A percentile compares a stretch with the other conserved stretches of the same genome.
Evolutionary conservation across 2,888 invertebrate species (phyloP).

Genomic region (Meloe dianella): DNA sequence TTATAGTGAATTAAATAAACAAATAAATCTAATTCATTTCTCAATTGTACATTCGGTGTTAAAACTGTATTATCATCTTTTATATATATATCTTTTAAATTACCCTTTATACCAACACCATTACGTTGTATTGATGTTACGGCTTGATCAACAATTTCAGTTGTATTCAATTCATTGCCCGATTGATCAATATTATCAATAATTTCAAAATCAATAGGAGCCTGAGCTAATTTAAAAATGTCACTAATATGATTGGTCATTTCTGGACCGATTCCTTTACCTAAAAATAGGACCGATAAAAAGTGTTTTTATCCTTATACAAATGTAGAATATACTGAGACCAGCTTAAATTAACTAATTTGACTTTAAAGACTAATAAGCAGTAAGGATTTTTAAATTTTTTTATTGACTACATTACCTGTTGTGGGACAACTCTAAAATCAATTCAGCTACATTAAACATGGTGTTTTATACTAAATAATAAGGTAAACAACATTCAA

Average conservation of each 20-base stretch:
- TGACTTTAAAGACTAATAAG: too few species aligned
- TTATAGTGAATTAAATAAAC: conserved; percentile 64
- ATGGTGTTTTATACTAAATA: too few species aligned
- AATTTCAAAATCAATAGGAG: conserved; percentile 48
- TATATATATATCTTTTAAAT: conserved; percentile 59
- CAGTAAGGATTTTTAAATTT: too few species aligned
- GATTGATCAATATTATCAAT: conserved; percentile 26
- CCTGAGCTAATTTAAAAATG: conserved; percentile 39
- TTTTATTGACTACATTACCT: too few species aligned
- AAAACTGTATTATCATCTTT: conserved; percentile 17
- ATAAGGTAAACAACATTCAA: too few species aligned
- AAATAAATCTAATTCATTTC: conserved; percentile 63
- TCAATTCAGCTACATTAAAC: too few species aligned
- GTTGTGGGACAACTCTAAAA: too few species aligned
- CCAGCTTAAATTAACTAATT: too few species aligned
- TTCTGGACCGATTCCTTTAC: conserved; percentile 46
- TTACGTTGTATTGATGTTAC: conserved; percentile 46
- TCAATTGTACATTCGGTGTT: conserved; percentile 61
- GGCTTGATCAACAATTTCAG: conserved; percentile 37
- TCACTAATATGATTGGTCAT: conserved; percentile 41
- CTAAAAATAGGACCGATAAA: too few species aligned
- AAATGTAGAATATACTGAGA: too few species aligned
- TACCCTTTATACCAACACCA: conserved; percentile 53
- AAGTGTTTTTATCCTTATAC: too few species aligned
- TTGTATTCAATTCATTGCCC: conserved; percentile 13